phyloP scores from a whole-genome alignment of 2,797 vertebrate species.

The Artibeus lituratus region DNA sequence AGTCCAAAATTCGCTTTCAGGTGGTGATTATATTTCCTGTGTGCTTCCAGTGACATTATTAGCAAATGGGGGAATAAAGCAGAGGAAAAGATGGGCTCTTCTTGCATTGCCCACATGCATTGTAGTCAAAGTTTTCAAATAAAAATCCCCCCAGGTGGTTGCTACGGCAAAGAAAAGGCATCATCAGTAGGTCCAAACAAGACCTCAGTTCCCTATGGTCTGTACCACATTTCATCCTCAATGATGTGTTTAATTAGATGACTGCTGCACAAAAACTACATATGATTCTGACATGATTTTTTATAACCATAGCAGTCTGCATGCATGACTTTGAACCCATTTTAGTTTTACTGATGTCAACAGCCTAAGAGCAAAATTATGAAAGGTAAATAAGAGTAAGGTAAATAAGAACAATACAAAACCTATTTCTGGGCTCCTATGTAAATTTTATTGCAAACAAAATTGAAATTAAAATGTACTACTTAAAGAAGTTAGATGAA shows the following conservation, averaged over 20 bases:
- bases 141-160: neutral
- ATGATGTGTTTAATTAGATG: neutral
- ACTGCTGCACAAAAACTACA: neutral
- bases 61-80: neutral
- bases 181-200: neutral
- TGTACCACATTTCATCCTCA: neutral
- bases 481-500: neutral
- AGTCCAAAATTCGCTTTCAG: neutral
- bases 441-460: constrained; percentile 13
- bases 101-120: neutral
- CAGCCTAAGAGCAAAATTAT: neutral
- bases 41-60: neutral
- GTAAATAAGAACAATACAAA: neutral
- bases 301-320: neutral
- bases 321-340: neutral
- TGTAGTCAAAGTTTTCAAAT: neutral
- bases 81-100: neutral
- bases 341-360: neutral
- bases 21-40: neutral
- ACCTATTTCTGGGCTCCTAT: neutral
- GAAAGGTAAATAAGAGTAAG: neutral
- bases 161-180: neutral
- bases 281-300: neutral
- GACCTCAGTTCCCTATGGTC: neutral
- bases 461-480: neutral